Base-by-base conservation (phyloP, 2,888 invertebrate genomes). In the Rhabditoides inermis region DNA sequence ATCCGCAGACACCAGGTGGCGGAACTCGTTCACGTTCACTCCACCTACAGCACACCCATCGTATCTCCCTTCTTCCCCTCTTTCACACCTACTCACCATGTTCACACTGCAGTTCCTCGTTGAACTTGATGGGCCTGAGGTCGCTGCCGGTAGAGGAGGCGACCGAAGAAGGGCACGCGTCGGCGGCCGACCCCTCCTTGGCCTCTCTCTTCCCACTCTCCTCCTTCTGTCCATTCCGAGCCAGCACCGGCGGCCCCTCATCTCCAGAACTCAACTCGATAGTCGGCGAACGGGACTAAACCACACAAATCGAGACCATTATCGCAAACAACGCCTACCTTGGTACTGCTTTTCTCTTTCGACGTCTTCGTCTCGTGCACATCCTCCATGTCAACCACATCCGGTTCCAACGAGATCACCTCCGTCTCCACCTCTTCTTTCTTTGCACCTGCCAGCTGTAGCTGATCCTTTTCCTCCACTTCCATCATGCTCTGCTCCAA, bases 1-100 rank as follows among this genome's bases (percentile, higher is more conserved):
- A 23, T 65, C 61, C 0, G 55, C 54, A 4, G 60, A 56, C 0
- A 63, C 60, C 1, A 58, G 49, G 35, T 50, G 53, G 10, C 67
- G 60, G 49, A 61, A 65, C 41, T 67, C 63, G 51, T 39, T 48
- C 32, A 53, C 53, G 41, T 67, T 67, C 25, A 63, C 40, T 3
- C 58, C 55, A 7, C 53, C 60, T 60, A 5, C 36, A 36, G 36
- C 3, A 3, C 4, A 35, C n/a, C n/a, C 15, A 35, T n/a, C 4
- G 4, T 28, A 18, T 40, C 3, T 3, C 40, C 27, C 27, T n/a
- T 10, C 32, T 15, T 15, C 32, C 32, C 32, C 32, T 15, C 32
- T 15, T 22, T n/a, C n/a, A n/a, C n/a, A n/a, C n/a, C n/a, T n/a
- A n/a, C 46, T 10, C 22, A 59, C 57, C 61, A 23, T 64, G 66